Evolutionary conservation across 2,797 vertebrate genomes (phyloP).

Genomic region (Coregonus suidteri): DNA sequence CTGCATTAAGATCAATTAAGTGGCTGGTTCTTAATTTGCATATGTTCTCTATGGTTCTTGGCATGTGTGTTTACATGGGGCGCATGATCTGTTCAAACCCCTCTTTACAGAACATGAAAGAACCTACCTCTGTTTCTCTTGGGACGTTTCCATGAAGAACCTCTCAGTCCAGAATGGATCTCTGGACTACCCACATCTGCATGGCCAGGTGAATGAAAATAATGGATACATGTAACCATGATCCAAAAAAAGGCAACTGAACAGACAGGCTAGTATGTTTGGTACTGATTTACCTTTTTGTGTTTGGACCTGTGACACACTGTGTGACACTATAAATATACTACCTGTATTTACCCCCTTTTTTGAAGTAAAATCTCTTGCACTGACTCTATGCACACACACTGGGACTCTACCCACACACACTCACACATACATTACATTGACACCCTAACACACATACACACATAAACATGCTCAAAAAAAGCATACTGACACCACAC

Average conservation of each 20-base stretch:
- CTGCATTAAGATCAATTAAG: conserved; percentile 22
- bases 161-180: conserved; percentile 42
- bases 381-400: too few species aligned
- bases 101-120: conserved; percentile 14
- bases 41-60: conserved; percentile 18
- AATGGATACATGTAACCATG: not conserved
- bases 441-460: not conserved
- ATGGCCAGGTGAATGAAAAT: conserved; percentile 35
- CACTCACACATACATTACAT: too few species aligned
- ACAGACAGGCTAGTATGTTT: not conserved
- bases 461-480: not conserved
- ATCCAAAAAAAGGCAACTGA: not conserved
- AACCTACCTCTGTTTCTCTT: not conserved
- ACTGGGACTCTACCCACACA: too few species aligned
- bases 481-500: not conserved
- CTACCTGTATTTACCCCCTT: too few species aligned
- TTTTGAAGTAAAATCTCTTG: too few species aligned
- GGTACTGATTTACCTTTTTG: not conserved
- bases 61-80: not conserved
- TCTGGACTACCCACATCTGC: conserved; percentile 46
- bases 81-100: conserved; percentile 4
- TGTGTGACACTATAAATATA: not conserved
- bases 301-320: not conserved
- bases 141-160: not conserved
- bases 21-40: conserved; percentile 29